phyloP scores from a whole-genome alignment of 2,113 vertebrate genomes.

The Origma solitaria region DNA sequence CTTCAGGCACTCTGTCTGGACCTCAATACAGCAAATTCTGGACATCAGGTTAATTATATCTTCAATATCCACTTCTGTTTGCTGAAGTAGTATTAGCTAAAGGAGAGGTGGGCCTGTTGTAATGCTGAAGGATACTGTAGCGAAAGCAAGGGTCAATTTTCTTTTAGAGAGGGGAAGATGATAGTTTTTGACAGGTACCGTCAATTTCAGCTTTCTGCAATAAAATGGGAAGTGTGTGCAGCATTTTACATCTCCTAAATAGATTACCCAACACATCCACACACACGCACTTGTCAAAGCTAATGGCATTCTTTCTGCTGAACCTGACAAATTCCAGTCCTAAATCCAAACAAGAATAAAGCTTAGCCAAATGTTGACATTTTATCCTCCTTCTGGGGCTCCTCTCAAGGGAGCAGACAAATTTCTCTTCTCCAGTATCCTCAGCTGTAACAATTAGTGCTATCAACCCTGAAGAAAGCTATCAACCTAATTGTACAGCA shows the following conservation, averaged over 20 bases:
- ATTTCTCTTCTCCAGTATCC: background rate
- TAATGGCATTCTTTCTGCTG: constrained; percentile 44
- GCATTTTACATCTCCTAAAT: constrained; percentile 37
- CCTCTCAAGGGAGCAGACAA: background rate
- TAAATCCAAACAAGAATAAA: constrained; percentile 48
- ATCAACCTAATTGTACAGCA: background rate
- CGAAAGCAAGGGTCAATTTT: constrained; percentile 32
- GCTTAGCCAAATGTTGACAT: background rate
- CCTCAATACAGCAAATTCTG: background rate
- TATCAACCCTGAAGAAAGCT: background rate
- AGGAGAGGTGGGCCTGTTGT: background rate
- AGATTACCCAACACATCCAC: background rate
- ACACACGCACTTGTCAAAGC: background rate
- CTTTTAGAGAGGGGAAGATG: background rate
- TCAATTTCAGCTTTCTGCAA: constrained; percentile 38
- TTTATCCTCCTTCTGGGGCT: background rate
- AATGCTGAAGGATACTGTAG: background rate
- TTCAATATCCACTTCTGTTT: background rate
- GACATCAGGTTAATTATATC: constrained; percentile 1
- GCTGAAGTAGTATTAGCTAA: background rate
- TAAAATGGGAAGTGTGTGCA: background rate
- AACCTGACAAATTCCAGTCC: constrained; percentile 26
- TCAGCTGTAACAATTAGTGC: background rate
- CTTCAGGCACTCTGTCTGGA: background rate
- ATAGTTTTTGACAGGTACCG: constrained; percentile 15